These are phyloP conservation scores for Mythimna impura DNA, from an alignment of 2,888 invertebrate species.

Conservation along the genomic window DNA sequence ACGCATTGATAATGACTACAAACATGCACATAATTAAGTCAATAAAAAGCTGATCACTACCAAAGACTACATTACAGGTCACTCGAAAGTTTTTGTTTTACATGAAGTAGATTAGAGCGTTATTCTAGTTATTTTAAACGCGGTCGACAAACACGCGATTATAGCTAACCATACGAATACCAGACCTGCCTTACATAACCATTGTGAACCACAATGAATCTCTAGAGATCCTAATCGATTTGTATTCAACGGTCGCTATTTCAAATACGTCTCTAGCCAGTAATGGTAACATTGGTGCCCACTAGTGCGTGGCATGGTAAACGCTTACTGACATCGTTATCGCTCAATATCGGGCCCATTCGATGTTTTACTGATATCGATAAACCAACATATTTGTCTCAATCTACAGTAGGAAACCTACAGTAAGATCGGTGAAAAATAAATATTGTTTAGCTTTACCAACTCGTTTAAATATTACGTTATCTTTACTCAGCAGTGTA, in stretches of 20 bases:
- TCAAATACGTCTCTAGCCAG: constrained; percentile 44
- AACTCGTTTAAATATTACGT: background rate
- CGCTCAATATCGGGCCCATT: constrained; percentile 47
- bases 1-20: background rate
- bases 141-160: constrained; percentile 41
- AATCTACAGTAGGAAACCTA: constrained; percentile 4
- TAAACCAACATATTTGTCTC: constrained; percentile 29
- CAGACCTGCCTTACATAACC: constrained; percentile 63
- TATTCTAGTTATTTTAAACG: constrained; percentile 32
- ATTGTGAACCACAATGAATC: constrained; percentile 53
- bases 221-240: constrained; percentile 56
- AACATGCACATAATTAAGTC: constrained; percentile 16
- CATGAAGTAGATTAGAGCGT: constrained; percentile 7
- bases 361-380: constrained; percentile 39
- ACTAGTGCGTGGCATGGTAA: constrained; percentile 52
- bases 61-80: constrained; percentile 20
- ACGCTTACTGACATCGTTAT: constrained; percentile 50
- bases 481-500: constrained; percentile 21
- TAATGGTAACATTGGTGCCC: constrained; percentile 39
- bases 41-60: constrained; percentile 16
- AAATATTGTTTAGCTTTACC: constrained; percentile 11
- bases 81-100: constrained; percentile 33
- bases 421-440: background rate
- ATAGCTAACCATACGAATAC: constrained; percentile 37
- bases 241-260: constrained; percentile 49